phyloP scores from a whole-genome alignment of 2,888 invertebrate genomes.

The Athetis lepigone region DNA sequence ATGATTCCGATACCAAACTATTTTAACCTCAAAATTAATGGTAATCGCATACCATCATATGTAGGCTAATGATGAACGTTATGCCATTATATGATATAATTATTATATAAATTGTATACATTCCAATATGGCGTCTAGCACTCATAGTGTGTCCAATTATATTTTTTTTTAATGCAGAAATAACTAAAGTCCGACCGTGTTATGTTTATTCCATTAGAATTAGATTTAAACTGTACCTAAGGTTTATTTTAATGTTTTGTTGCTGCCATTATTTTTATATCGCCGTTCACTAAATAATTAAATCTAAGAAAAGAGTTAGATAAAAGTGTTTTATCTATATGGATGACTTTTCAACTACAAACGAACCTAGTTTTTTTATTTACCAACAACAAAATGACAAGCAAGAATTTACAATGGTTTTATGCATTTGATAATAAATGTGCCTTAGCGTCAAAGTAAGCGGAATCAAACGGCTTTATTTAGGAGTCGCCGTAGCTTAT shows the following conservation, averaged over 20 bases:
- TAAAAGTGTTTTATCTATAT: neutral
- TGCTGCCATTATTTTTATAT: neutral
- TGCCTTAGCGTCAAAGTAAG: neutral
- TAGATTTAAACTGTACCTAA: neutral
- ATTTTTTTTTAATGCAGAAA: slow-evolving; percentile 25
- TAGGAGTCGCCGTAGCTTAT: neutral
- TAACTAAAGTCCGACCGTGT: slow-evolving; percentile 7
- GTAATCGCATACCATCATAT: slow-evolving; percentile 47
- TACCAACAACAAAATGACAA: neutral
- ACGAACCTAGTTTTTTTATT: neutral
- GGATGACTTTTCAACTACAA: neutral
- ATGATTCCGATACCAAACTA: slow-evolving; percentile 42
- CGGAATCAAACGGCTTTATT: neutral
- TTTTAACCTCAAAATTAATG: slow-evolving; percentile 56
- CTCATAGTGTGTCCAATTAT: slow-evolving; percentile 49
- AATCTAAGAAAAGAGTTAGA: neutral
- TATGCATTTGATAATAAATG: neutral
- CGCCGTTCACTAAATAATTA: neutral
- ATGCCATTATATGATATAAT: slow-evolving; percentile 54
- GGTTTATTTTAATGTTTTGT: neutral
- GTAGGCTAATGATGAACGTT: slow-evolving; percentile 58
- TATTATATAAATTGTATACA: slow-evolving; percentile 53
- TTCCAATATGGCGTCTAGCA: slow-evolving; percentile 43
- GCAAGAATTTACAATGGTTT: neutral
- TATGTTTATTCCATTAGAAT: slow-evolving; percentile 22